A percentile compares a stretch with the other conserved stretches of the same genome.
Evolutionary conservation across 2,888 invertebrate species (phyloP).

Genomic region (Euplagia quadripunctaria): DNA sequence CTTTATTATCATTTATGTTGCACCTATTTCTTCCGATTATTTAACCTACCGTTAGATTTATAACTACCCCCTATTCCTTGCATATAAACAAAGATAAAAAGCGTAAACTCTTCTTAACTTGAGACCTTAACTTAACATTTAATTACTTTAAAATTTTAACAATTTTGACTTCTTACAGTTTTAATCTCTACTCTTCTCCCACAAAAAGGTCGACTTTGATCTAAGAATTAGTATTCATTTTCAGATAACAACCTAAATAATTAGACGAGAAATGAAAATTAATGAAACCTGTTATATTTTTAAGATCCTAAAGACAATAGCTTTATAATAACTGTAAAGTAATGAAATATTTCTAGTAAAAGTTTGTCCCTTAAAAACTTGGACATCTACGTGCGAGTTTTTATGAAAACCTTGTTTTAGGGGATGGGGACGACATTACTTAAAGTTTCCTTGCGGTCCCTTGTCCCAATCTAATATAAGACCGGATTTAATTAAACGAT

Average conservation of each 20-base stretch:
- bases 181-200: neutral
- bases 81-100: no score
- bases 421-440: slow-evolving; percentile 20
- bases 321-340: slow-evolving; percentile 3
- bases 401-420: slow-evolving; percentile 9
- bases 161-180: neutral
- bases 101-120: neutral
- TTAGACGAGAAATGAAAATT: neutral
- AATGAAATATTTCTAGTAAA: neutral
- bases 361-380: neutral
- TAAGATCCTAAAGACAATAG: neutral
- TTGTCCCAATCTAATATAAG: slow-evolving; percentile 26
- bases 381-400: neutral
- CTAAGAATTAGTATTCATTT: neutral
- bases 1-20: no score
- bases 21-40: no score
- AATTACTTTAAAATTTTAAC: no score
- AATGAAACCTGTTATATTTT: neutral
- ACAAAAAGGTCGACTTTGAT: neutral
- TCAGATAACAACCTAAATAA: neutral
- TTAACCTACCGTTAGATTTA: no score
- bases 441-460: slow-evolving; percentile 16
- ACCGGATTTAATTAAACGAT: slow-evolving; percentile 26
- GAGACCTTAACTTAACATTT: neutral
- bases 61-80: no score